These are phyloP conservation scores for Linnaemya tessellans DNA, from an alignment of 2,888 invertebrate genomes.

Conservation along the genomic window DNA sequence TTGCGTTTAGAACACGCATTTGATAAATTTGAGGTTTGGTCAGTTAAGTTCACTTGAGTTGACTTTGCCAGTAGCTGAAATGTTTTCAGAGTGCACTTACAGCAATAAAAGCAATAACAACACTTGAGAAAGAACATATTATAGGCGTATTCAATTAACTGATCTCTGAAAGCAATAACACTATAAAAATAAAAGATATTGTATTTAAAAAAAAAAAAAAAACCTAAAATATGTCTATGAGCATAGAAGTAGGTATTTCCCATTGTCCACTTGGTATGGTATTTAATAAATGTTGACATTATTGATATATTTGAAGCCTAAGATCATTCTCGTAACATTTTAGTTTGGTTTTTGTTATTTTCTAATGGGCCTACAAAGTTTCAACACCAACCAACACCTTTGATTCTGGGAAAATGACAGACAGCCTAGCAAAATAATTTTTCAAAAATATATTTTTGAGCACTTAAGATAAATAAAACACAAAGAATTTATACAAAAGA, in stretches of 20 bases:
- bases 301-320: slow-evolving; percentile 45
- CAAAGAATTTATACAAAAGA: slow-evolving; percentile 3
- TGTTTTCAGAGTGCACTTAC: slow-evolving; percentile 11
- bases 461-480: slow-evolving; percentile 44
- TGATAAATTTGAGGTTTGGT: slow-evolving; percentile 69
- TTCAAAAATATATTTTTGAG: slow-evolving; percentile 33
- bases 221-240: background rate
- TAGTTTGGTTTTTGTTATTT: background rate
- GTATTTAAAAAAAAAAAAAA: slow-evolving; percentile 11
- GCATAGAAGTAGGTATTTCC: slow-evolving; percentile 11
- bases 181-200: background rate
- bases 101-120: slow-evolving; percentile 1
- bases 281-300: slow-evolving; percentile 56
- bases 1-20: slow-evolving; percentile 68
- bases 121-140: slow-evolving; percentile 7
- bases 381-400: slow-evolving; percentile 62
- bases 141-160: slow-evolving; percentile 58
- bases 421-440: slow-evolving; percentile 6
- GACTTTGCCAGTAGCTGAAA: slow-evolving; percentile 49
- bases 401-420: slow-evolving; percentile 39
- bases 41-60: slow-evolving; percentile 60
- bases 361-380: slow-evolving; percentile 18
- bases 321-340: slow-evolving; percentile 27
- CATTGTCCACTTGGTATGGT: slow-evolving; percentile 29
- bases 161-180: slow-evolving; percentile 33